Conservation (phyloP, 1,140 invertebrate genomes). For the Dinothrombium tinctorium region DNA sequence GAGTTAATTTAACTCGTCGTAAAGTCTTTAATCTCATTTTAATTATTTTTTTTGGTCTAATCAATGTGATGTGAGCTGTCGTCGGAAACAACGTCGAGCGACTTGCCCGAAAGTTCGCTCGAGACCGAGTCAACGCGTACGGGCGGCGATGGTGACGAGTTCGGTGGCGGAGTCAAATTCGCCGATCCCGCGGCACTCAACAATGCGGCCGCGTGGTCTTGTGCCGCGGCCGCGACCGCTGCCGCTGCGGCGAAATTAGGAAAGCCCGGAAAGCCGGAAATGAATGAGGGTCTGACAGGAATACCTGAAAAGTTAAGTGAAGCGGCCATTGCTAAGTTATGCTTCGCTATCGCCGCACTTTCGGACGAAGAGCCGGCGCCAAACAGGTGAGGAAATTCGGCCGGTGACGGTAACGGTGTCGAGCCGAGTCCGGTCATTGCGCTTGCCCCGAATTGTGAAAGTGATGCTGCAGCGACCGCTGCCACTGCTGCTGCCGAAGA, state of each 20-base stretch:
- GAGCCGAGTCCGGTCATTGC: constrained; percentile 5
- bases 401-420: constrained; percentile 10
- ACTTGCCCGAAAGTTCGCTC: constrained; percentile 14
- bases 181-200: constrained; percentile 8
- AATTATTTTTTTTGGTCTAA: too few relatives aligned
- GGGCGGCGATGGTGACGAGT: constrained; percentile 9
- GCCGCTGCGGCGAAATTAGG: constrained; percentile 1
- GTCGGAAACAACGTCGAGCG: constrained; percentile 14
- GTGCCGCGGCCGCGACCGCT: constrained; percentile 2
- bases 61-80: too few relatives aligned
- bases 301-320: background rate
- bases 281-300: constrained; percentile 6
- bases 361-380: background rate
- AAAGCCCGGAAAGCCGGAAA: constrained; percentile 7
- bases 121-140: constrained; percentile 13
- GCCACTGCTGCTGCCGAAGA: constrained; percentile 7
- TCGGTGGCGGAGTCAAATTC: constrained; percentile 5
- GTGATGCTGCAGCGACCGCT: constrained; percentile 9
- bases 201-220: constrained; percentile 4
- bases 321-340: constrained; percentile 3
- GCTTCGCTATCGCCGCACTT: constrained; percentile 2
- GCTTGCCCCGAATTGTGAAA: background rate
- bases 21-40: too few relatives aligned
- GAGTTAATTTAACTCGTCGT: too few relatives aligned
- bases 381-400: constrained; percentile 11